Conservation (phyloP, 2,888 invertebrate genomes). For the Dasysyrphus tricinctus region DNA sequence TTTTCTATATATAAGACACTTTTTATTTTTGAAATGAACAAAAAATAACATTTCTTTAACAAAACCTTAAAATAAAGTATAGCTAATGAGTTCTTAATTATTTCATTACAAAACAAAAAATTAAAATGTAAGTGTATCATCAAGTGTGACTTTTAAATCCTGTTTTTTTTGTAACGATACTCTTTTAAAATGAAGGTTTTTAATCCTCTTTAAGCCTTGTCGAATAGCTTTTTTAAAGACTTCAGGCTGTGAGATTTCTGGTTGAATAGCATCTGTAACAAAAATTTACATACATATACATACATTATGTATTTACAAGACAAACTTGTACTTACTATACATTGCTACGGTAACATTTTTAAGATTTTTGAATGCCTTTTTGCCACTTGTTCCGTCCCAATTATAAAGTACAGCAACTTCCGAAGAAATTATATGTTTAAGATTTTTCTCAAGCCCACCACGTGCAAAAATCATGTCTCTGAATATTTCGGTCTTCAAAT, state of each 20-base stretch:
- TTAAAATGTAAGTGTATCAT: neutral
- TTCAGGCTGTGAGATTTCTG: neutral
- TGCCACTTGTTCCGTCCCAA: conserved; percentile 20
- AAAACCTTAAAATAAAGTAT: too few species aligned
- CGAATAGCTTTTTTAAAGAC: neutral
- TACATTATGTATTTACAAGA: neutral
- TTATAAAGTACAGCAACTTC: conserved; percentile 9
- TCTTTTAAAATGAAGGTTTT: conserved; percentile 19
- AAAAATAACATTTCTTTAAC: too few species aligned
- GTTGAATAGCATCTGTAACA: neutral
- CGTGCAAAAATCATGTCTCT: neutral
- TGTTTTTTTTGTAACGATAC: neutral
- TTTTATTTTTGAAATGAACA: too few species aligned
- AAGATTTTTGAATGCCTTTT: neutral
- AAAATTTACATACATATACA: neutral
- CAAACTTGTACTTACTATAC: neutral
- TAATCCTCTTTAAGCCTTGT: conserved; percentile 7
- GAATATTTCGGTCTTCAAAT: neutral
- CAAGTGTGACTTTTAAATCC: neutral
- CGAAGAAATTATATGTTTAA: neutral
- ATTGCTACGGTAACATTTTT: neutral
- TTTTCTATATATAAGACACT: too few species aligned
- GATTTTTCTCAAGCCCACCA: conserved; percentile 5
- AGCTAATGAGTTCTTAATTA: too few species aligned
- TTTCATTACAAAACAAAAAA: neutral